Conservation (phyloP, 2,888 invertebrate genomes). For the Scaptodrosophila latifasciaeformis region DNA sequence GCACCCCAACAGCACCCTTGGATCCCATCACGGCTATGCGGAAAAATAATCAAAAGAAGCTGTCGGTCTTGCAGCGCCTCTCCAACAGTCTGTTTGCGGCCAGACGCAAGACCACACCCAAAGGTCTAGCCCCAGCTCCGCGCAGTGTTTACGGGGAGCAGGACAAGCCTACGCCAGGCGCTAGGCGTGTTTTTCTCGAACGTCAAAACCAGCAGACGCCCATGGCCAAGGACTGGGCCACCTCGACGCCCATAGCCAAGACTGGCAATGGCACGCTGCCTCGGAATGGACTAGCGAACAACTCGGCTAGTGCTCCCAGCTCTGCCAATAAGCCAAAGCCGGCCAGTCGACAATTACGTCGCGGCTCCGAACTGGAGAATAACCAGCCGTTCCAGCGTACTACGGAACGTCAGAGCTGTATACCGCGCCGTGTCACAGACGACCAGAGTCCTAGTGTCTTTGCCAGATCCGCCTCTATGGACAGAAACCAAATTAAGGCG, state of each 20-base stretch:
- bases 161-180: no score
- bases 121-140: conserved; percentile 58
- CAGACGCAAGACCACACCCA: conserved; percentile 71
- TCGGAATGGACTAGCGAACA: no score
- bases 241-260: not conserved
- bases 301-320: no score
- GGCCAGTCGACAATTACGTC: no score
- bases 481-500: conserved; percentile 64
- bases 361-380: no score
- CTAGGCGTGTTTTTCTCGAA: no score
- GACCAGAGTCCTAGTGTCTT: conserved; percentile 47
- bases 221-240: no score
- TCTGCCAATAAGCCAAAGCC: no score
- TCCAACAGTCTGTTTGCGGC: conserved; percentile 72
- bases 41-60: conserved; percentile 60
- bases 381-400: conserved; percentile 47
- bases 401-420: conserved; percentile 65
- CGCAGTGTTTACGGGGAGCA: conserved; percentile 48
- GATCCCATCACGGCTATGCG: conserved; percentile 31
- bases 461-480: conserved; percentile 67
- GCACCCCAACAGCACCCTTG: not conserved
- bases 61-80: conserved; percentile 72
- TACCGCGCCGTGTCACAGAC: conserved; percentile 58
- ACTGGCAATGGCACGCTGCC: not conserved
- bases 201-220: conserved; percentile 50